Evolutionary conservation across 2,113 vertebrate genomes (phyloP).

Genomic region (Tragelaphus scriptus): DNA sequence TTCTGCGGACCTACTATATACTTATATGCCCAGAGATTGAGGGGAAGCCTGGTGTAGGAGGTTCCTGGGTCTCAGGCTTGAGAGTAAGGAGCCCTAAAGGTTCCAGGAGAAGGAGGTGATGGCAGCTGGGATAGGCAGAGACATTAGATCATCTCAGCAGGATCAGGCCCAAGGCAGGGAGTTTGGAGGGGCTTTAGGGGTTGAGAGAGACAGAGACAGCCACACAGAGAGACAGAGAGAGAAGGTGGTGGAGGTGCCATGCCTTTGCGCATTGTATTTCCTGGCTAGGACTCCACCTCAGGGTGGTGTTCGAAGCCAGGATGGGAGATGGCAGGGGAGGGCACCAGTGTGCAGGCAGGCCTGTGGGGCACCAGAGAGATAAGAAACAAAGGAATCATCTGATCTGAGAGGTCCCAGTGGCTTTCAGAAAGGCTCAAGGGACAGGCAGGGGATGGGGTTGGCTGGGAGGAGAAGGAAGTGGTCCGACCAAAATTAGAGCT

Average conservation of each 20-base stretch:
- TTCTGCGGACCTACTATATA: neutral
- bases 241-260: neutral
- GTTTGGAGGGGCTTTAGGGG: neutral
- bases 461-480: neutral
- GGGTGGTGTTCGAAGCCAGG: neutral
- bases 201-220: neutral
- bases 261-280: neutral
- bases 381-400: neutral
- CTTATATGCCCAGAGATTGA: neutral
- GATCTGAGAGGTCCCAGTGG: neutral
- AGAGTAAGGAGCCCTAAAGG: neutral
- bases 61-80: neutral
- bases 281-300: neutral
- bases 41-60: neutral
- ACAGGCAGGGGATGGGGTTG: neutral
- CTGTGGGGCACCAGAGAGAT: neutral
- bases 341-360: too few species aligned
- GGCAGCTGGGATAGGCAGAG: too few species aligned
- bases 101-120: neutral
- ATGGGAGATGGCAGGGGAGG: neutral
- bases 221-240: neutral
- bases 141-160: neutral
- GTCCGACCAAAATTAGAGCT: neutral
- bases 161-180: neutral
- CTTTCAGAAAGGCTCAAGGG: neutral